Base-by-base conservation (phyloP, 2,113 vertebrate species). In the Psilopogon haemacephalus region DNA sequence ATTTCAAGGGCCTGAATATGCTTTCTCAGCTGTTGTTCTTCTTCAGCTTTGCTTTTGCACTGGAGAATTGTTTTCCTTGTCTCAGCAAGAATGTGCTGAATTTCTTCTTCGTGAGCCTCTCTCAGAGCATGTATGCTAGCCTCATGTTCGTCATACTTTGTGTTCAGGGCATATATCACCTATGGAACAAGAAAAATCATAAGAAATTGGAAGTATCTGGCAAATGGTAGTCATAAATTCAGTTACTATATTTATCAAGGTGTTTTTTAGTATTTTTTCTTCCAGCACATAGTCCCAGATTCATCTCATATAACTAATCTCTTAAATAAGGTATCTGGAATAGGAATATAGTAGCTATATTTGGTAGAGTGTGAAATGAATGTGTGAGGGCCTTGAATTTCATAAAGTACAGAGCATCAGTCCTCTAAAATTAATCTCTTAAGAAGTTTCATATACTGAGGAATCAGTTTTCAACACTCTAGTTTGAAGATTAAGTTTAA, bases 131-230 rank as follows among this genome's bases (percentile, higher is more conserved):
- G 98, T 88, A 99, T 83, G 74, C 96, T 98, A 52, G 97, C 97
- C 94, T 99, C 98, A 2, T 98, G 98, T 93, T 99, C 99, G 84
- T 99, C 99, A 93, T 99, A 98, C 95, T 98, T 99, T 60, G 98
- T 98, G 96, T 99, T 99, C 90, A 99, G 97, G 55, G 98, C 98
- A 88, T 99, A 99, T 86, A 99, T 99, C 90, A 99, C 99, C 99
- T 99, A 84, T 4, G 2, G 5, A 81, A 79, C n/a, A 65, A 60
- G 91, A 89, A 91, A 87, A 95, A 89, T 23, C 79, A 37, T 20
- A 82, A 42, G 40, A 86, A 72, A 91, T 38, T 38, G 44, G 12
- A 81, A 64, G 26, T 38, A 42, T 18, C 14, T 82, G 9, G 14
- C 63, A 64, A 90, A 64, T 9, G 7, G 72, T 13, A 56, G 23